These are phyloP conservation scores for Noctua pronuba DNA, from an alignment of 2,888 invertebrate genomes.

Conservation along the genomic window DNA sequence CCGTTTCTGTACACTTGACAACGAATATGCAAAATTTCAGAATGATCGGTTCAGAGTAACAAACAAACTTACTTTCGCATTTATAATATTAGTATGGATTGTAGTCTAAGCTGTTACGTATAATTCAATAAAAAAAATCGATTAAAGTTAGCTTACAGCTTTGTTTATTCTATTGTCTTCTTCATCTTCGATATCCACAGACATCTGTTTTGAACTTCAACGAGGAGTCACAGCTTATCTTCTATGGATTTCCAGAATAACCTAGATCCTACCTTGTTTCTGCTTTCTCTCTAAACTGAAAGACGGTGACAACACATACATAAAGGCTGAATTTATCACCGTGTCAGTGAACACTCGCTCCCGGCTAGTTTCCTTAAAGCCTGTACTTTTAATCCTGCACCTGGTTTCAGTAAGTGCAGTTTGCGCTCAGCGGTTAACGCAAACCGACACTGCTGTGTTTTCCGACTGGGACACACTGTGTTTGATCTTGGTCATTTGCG, in stretches of 20 bases:
- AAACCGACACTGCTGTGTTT: conserved; percentile 54
- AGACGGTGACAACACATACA: conserved; percentile 32
- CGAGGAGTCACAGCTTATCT: not conserved
- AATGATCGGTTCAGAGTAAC: too few relatives aligned
- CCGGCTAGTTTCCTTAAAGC: conserved; percentile 69
- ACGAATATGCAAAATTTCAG: too few relatives aligned
- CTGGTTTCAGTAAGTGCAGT: conserved; percentile 85
- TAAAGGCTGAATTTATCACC: conserved; percentile 54
- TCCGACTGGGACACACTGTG: conserved; percentile 63
- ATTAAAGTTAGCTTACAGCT: not conserved
- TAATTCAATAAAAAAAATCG: not conserved
- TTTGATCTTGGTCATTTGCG: conserved; percentile 38
- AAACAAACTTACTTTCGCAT: too few relatives aligned
- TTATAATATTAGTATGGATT: too few relatives aligned
- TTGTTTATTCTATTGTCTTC: not conserved
- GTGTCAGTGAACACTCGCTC: conserved; percentile 51
- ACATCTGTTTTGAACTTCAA: not conserved
- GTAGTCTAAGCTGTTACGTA: not conserved
- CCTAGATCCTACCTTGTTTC: not conserved
- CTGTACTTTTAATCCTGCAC: conserved; percentile 84
- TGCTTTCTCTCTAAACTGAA: conserved; percentile 14
- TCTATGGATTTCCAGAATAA: not conserved
- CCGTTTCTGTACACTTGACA: too few relatives aligned
- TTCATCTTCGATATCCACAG: not conserved
- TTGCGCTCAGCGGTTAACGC: conserved; percentile 64